These are phyloP conservation scores for Stegastes partitus DNA, from an alignment of 2,113 vertebrate genomes.

Conservation along the genomic window DNA sequence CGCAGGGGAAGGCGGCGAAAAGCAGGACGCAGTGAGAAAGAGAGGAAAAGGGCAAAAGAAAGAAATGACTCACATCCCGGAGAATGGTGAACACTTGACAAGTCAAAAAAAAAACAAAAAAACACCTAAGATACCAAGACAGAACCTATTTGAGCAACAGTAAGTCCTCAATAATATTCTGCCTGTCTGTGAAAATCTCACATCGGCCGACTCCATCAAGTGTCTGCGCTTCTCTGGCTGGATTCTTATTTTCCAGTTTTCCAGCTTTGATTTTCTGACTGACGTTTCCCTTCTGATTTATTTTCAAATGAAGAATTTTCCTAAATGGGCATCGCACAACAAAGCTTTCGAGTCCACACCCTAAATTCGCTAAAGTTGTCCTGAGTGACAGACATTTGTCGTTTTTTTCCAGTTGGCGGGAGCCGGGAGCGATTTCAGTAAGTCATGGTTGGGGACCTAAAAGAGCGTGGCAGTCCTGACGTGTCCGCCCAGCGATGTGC, in stretches of 20 bases:
- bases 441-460: constrained; percentile 53
- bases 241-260: constrained; percentile 25
- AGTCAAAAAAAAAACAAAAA: too few relatives aligned
- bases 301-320: constrained; percentile 47
- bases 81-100: constrained; percentile 48
- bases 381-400: constrained; percentile 56
- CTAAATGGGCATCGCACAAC: constrained; percentile 43
- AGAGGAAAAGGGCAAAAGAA: constrained; percentile 37
- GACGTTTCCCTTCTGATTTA: constrained; percentile 49
- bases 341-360: constrained; percentile 38
- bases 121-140: constrained; percentile 47
- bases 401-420: constrained; percentile 57
- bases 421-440: constrained; percentile 56
- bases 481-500: constrained; percentile 59
- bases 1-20: constrained; percentile 82
- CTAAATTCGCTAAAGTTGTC: constrained; percentile 50
- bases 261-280: constrained; percentile 48
- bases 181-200: constrained; percentile 26
- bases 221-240: neutral
- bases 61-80: constrained; percentile 49
- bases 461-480: constrained; percentile 45
- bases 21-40: constrained; percentile 25
- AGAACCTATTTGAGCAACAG: constrained; percentile 40
- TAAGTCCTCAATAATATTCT: constrained; percentile 20
- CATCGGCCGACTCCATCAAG: constrained; percentile 3